A percentile compares a stretch with the other conserved stretches of the same genome.
phyloP scores from a whole-genome alignment of 64 coral and sea anemone species.

The Pocillopora damicornis region DNA sequence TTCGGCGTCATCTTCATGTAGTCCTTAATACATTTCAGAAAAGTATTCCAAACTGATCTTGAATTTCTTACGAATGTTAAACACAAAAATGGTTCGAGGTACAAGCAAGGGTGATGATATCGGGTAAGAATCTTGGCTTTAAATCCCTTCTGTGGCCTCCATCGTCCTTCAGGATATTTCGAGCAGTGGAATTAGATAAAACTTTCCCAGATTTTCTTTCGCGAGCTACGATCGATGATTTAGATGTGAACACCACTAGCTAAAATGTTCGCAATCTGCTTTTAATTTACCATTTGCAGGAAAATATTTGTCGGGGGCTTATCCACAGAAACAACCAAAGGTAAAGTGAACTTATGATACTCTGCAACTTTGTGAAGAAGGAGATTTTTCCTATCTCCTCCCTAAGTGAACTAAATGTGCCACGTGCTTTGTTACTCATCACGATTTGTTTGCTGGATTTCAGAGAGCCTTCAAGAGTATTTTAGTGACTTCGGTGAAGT shows the following conservation, averaged over 20 bases:
- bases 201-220: neutral
- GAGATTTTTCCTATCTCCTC: neutral
- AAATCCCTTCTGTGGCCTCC: neutral
- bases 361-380: neutral
- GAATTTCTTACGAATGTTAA: constrained; percentile 4
- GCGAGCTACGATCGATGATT: neutral
- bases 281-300: constrained; percentile 34
- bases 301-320: constrained; percentile 92
- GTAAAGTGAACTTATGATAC: constrained; percentile 15
- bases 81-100: constrained; percentile 34
- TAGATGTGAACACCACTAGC: neutral
- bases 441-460: neutral
- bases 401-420: neutral
- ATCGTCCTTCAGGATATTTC: too few species aligned
- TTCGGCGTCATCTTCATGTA: neutral
- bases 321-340: constrained; percentile 57
- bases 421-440: neutral
- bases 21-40: too few species aligned
- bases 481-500: constrained; percentile 73
- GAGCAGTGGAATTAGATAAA: neutral
- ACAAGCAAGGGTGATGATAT: constrained; percentile 79
- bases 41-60: neutral
- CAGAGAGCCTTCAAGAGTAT: constrained; percentile 71
- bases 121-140: constrained; percentile 50
- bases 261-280: neutral